Evolutionary conservation across 2,113 vertebrate genomes (phyloP).

Genomic region (Pseudolaguvia tuberculata): DNA sequence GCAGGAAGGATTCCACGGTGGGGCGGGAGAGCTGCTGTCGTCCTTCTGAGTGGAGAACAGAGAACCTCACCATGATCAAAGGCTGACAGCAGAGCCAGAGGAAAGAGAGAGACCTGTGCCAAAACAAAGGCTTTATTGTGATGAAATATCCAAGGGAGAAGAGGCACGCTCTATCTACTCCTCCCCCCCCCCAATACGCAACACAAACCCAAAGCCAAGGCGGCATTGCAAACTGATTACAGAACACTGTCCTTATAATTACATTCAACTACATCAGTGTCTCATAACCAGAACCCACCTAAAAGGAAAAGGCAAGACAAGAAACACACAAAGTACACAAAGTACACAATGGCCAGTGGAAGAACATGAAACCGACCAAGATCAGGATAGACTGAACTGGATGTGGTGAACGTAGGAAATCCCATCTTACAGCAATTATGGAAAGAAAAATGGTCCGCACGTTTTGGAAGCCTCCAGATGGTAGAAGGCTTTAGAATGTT

Average conservation of each 20-base stretch:
- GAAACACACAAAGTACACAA: slow-evolving; percentile 18
- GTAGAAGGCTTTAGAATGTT: slow-evolving; percentile 34
- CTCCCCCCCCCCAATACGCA: slow-evolving; percentile 47
- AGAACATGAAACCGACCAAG: slow-evolving; percentile 4
- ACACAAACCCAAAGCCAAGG: slow-evolving; percentile 38
- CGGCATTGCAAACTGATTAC: slow-evolving; percentile 54
- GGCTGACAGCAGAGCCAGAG: slow-evolving; percentile 66
- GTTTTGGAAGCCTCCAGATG: slow-evolving; percentile 15
- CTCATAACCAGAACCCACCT: slow-evolving; percentile 4
- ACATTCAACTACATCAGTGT: slow-evolving; percentile 13
- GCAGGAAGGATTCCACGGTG: slow-evolving; percentile 38
- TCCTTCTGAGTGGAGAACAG: slow-evolving; percentile 35
- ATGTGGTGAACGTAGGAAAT: slow-evolving; percentile 35
- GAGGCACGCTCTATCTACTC: slow-evolving; percentile 48
- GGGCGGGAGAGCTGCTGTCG: slow-evolving; percentile 36
- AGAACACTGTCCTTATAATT: slow-evolving; percentile 25
- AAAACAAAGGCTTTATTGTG: slow-evolving; percentile 67
- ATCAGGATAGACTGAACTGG: slow-evolving; percentile 8
- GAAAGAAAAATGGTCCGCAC: slow-evolving; percentile 17
- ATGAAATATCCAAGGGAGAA: slow-evolving; percentile 60
- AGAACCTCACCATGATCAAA: slow-evolving; percentile 66
- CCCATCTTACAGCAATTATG: slow-evolving; percentile 28
- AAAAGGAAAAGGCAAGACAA: not conserved
- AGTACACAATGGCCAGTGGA: slow-evolving; percentile 1
- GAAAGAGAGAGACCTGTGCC: slow-evolving; percentile 64